These are phyloP conservation scores for Montipora foliosa DNA, from an alignment of 64 coral and sea anemone species.

Conservation along the genomic window DNA sequence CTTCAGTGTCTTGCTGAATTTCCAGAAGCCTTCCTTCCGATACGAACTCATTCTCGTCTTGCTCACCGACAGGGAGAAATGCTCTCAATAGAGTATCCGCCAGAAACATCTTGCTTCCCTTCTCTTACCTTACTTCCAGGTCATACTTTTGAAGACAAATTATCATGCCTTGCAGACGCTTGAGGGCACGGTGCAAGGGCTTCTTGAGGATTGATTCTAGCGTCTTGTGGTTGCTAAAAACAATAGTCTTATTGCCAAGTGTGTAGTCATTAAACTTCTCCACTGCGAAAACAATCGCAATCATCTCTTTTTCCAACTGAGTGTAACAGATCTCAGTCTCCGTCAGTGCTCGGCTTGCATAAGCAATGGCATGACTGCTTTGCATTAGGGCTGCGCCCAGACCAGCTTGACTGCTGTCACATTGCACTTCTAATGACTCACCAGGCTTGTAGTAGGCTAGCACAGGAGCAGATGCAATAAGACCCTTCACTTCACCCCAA, in stretches of 20 bases:
- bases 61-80: too few relatives aligned
- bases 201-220: not conserved
- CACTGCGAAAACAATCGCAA: not conserved
- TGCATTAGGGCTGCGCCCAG: slow-evolving; percentile 15
- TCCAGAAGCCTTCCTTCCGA: too few relatives aligned
- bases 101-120: too few relatives aligned
- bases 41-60: too few relatives aligned
- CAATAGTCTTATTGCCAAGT: not conserved
- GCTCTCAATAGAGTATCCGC: too few relatives aligned
- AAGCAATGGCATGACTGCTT: too few relatives aligned
- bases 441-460: slow-evolving; percentile 45
- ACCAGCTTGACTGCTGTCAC: slow-evolving; percentile 59
- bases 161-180: not conserved
- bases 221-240: not conserved
- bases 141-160: too few relatives aligned
- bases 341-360: too few relatives aligned
- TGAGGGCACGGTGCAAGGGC: not conserved
- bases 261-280: slow-evolving; percentile 26
- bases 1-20: too few relatives aligned
- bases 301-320: not conserved
- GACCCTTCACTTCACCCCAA: slow-evolving; percentile 29
- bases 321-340: too few relatives aligned
- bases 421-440: not conserved
- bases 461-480: slow-evolving; percentile 6
- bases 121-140: too few relatives aligned